Evolutionary conservation across 1,140 invertebrate genomes (phyloP).

Genomic region (Ooceraea biroi): DNA sequence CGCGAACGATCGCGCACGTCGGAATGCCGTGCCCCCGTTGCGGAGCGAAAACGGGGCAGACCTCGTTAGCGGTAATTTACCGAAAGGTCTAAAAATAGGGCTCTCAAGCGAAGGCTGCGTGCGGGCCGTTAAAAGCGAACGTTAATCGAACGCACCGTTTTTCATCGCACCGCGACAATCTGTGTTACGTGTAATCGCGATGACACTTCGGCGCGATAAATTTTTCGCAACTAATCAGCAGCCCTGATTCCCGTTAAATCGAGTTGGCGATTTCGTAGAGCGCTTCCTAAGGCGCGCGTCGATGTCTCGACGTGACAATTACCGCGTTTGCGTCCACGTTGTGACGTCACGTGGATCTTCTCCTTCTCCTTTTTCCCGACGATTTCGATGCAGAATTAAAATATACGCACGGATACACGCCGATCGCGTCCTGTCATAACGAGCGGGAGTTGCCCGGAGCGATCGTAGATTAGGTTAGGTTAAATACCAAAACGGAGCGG

Average conservation of each 20-base stretch:
- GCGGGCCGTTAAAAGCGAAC: slow-evolving; percentile 42
- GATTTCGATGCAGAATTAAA: no score
- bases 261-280: background rate
- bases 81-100: slow-evolving; percentile 78
- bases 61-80: slow-evolving; percentile 79
- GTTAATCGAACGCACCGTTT: slow-evolving; percentile 49
- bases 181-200: no score
- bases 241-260: background rate
- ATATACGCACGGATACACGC: no score
- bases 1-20: background rate
- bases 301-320: no score
- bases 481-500: slow-evolving; percentile 49
- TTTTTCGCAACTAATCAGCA: background rate
- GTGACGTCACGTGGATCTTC: no score
- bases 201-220: background rate
- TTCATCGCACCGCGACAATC: background rate
- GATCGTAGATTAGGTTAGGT: slow-evolving; percentile 64
- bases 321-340: no score
- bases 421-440: no score
- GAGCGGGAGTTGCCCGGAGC: no score
- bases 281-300: no score
- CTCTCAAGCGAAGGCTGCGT: slow-evolving; percentile 72
- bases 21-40: slow-evolving; percentile 49
- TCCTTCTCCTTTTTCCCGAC: no score
- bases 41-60: slow-evolving; percentile 17